phyloP scores from a whole-genome alignment of 2,888 invertebrate genomes.

The Cataglyphis rosenhaueri region DNA sequence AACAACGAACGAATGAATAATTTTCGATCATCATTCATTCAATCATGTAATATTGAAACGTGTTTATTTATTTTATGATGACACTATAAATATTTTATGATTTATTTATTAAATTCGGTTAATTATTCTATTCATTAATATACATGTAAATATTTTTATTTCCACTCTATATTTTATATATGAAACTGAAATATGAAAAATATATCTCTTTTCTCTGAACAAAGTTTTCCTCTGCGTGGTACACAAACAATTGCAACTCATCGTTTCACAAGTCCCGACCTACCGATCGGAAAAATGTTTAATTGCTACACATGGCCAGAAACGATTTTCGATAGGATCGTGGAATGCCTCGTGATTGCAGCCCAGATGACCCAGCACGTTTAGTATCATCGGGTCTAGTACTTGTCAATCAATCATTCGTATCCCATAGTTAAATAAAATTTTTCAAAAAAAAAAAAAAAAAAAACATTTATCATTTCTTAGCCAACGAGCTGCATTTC shows the following conservation, averaged over 20 bases:
- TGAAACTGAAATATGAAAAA: neutral
- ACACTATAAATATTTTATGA: constrained; percentile 16
- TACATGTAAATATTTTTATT: neutral
- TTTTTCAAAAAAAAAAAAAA: constrained; percentile 21
- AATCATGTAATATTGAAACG: neutral
- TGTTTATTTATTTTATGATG: neutral
- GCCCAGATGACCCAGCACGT: constrained; percentile 18
- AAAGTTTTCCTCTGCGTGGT: neutral
- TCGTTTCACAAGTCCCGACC: neutral
- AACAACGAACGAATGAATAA: neutral
- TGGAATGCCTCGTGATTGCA: constrained; percentile 34
- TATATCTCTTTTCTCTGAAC: no score
- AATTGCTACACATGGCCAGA: constrained; percentile 40
- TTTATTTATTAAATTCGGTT: neutral
- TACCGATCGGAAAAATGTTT: constrained; percentile 41
- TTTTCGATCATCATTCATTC: neutral
- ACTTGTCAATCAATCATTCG: constrained; percentile 27
- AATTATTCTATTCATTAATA: neutral
- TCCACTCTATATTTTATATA: neutral
- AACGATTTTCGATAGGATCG: constrained; percentile 45
- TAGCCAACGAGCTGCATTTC: constrained; percentile 21
- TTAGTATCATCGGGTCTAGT: neutral
- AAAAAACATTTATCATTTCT: neutral
- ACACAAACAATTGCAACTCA: neutral
- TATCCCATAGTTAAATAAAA: constrained; percentile 18